These are phyloP conservation scores for Oxyteleia sp. DNA, from an alignment of 2,888 invertebrate species.

Conservation along the genomic window DNA sequence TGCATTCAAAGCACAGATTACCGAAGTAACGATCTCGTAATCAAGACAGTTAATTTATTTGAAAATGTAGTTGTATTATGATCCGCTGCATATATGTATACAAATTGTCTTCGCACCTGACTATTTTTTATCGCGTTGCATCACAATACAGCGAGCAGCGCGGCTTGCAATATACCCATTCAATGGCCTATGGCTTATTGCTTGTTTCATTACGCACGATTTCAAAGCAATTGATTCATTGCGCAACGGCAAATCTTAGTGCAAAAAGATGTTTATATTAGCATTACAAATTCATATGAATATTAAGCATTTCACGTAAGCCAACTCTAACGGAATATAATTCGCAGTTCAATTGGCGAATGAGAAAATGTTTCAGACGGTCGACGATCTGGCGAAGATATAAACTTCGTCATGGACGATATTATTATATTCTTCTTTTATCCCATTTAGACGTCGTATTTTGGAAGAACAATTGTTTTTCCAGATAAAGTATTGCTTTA, in stretches of 20 bases:
- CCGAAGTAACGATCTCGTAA: slow-evolving; percentile 21
- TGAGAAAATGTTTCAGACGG: slow-evolving; percentile 39
- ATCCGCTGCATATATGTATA: slow-evolving; percentile 62
- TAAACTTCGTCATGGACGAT: slow-evolving; percentile 7
- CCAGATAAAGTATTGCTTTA: no score
- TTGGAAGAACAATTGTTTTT: no score
- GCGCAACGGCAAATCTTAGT: slow-evolving; percentile 68
- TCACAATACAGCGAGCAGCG: slow-evolving; percentile 50
- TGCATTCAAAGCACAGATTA: slow-evolving; percentile 7
- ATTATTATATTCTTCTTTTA: not conserved
- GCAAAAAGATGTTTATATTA: slow-evolving; percentile 72
- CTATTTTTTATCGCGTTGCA: slow-evolving; percentile 53
- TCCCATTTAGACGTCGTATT: not conserved
- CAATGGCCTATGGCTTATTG: slow-evolving; percentile 70
- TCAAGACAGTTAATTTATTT: slow-evolving; percentile 54
- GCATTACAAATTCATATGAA: slow-evolving; percentile 73
- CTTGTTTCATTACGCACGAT: slow-evolving; percentile 64
- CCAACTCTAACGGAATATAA: slow-evolving; percentile 54
- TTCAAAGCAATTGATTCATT: slow-evolving; percentile 73
- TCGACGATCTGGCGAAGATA: slow-evolving; percentile 31
- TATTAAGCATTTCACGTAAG: slow-evolving; percentile 61
- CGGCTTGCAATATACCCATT: slow-evolving; percentile 57
- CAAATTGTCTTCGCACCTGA: slow-evolving; percentile 67
- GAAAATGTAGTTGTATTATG: slow-evolving; percentile 43
- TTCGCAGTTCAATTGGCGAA: slow-evolving; percentile 45